phyloP scores from a whole-genome alignment of 1,140 invertebrate genomes.

The Pseudomyrmex cubaensis region DNA sequence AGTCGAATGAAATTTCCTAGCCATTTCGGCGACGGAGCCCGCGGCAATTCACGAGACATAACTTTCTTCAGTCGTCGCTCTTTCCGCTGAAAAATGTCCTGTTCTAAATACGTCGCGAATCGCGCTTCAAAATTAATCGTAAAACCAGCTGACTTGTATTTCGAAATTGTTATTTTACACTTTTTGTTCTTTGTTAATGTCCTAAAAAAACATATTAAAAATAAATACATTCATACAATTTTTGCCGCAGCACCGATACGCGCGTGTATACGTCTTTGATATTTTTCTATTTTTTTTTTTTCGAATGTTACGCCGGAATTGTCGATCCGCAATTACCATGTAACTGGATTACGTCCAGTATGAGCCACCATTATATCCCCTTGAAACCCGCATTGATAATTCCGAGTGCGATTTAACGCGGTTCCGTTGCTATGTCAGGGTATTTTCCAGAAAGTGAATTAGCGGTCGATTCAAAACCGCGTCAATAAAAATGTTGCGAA shows the following conservation, averaged over 20 bases:
- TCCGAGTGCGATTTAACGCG: slow-evolving; percentile 29
- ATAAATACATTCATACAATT: neutral
- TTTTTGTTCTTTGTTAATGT: no score
- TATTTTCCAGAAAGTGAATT: slow-evolving; percentile 48
- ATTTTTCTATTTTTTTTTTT: neutral
- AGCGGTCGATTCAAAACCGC: slow-evolving; percentile 44
- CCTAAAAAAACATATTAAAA: neutral
- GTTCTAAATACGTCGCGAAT: slow-evolving; percentile 16
- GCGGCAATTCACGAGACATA: neutral
- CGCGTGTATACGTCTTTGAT: neutral
- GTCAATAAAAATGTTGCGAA: slow-evolving; percentile 58
- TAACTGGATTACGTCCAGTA: slow-evolving; percentile 40
- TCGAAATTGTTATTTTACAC: no score
- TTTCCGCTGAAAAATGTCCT: neutral
- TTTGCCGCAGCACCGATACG: no score
- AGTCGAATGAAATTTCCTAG: slow-evolving; percentile 60
- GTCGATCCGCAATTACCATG: slow-evolving; percentile 43
- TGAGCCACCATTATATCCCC: slow-evolving; percentile 38
- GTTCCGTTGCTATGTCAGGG: slow-evolving; percentile 33
- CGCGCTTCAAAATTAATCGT: slow-evolving; percentile 15
- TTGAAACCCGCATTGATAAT: slow-evolving; percentile 51
- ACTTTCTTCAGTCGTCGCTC: neutral
- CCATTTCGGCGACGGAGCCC: slow-evolving; percentile 20
- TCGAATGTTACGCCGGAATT: slow-evolving; percentile 43
- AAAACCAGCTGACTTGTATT: neutral